phyloP scores from a whole-genome alignment of 2,888 invertebrate genomes.

The Ephialtes manifestator region DNA sequence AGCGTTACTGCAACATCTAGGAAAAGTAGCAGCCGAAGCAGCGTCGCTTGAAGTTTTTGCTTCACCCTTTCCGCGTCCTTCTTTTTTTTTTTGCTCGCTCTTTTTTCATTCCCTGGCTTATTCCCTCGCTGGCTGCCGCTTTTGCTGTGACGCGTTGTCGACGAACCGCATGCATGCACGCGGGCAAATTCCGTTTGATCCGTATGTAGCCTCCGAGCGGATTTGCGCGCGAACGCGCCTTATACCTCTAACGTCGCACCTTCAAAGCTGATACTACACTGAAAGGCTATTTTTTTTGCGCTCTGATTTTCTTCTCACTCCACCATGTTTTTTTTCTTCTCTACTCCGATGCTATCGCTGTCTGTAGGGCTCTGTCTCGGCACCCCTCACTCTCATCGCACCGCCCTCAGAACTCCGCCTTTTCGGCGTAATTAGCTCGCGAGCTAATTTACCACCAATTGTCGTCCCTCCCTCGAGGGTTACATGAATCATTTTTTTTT shows the following conservation, averaged over 20 bases:
- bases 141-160: slow-evolving; percentile 37
- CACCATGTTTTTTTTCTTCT: slow-evolving; percentile 17
- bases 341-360: slow-evolving; percentile 43
- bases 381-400: slow-evolving; percentile 68
- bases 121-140: slow-evolving; percentile 42
- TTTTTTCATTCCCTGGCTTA: slow-evolving; percentile 29
- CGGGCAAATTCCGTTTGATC: slow-evolving; percentile 66
- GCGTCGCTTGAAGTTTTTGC: slow-evolving; percentile 40
- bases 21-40: slow-evolving; percentile 40
- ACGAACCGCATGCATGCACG: slow-evolving; percentile 33
- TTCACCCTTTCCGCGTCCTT: slow-evolving; percentile 27
- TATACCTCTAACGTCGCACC: slow-evolving; percentile 25
- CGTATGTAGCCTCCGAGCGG: slow-evolving; percentile 46
- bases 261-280: slow-evolving; percentile 60
- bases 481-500: slow-evolving; percentile 22
- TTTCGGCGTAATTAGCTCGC: slow-evolving; percentile 81
- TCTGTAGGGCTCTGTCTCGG: slow-evolving; percentile 40
- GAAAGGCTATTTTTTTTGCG: slow-evolving; percentile 58
- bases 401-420: slow-evolving; percentile 72
- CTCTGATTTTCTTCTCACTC: slow-evolving; percentile 33
- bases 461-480: slow-evolving; percentile 68
- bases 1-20: slow-evolving; percentile 47
- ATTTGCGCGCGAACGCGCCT: slow-evolving; percentile 47
- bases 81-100: slow-evolving; percentile 26
- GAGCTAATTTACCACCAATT: slow-evolving; percentile 82